These are phyloP conservation scores for Sycophaga agraensis DNA, from an alignment of 1,140 invertebrate genomes.

Conservation along the genomic window DNA sequence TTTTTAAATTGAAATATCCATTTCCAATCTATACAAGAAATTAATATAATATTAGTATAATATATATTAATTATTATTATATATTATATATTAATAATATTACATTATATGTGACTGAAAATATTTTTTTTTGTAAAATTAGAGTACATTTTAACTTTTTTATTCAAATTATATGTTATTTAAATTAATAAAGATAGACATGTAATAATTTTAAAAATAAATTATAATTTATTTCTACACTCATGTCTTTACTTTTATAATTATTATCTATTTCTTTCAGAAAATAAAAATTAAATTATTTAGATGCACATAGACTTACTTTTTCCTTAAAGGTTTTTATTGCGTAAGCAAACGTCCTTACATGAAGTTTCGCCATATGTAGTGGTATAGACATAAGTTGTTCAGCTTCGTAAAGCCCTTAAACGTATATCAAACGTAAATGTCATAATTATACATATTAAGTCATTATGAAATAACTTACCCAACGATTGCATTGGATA, in stretches of 20 bases:
- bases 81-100: too few relatives aligned
- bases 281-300: not conserved
- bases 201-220: too few relatives aligned
- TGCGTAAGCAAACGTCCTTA: constrained; percentile 45
- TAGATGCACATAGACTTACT: constrained; percentile 29
- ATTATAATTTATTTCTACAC: too few relatives aligned
- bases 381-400: constrained; percentile 15
- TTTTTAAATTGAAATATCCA: constrained; percentile 46
- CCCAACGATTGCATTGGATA: constrained; percentile 39
- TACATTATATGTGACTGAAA: too few relatives aligned
- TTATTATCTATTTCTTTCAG: too few relatives aligned
- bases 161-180: not conserved
- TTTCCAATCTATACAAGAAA: constrained; percentile 40
- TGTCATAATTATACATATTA: too few relatives aligned
- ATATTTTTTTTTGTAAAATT: too few relatives aligned
- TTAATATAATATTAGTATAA: too few relatives aligned
- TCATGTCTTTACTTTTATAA: too few relatives aligned
- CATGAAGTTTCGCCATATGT: constrained; percentile 34
- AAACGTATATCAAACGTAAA: not conserved
- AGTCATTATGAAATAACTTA: too few relatives aligned
- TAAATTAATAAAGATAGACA: not conserved
- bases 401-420: constrained; percentile 4
- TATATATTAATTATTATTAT: too few relatives aligned
- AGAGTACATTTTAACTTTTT: too few relatives aligned
- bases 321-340: constrained; percentile 40